phyloP scores from a whole-genome alignment of 2,888 invertebrate species.

The Chloroclystis v-ata region DNA sequence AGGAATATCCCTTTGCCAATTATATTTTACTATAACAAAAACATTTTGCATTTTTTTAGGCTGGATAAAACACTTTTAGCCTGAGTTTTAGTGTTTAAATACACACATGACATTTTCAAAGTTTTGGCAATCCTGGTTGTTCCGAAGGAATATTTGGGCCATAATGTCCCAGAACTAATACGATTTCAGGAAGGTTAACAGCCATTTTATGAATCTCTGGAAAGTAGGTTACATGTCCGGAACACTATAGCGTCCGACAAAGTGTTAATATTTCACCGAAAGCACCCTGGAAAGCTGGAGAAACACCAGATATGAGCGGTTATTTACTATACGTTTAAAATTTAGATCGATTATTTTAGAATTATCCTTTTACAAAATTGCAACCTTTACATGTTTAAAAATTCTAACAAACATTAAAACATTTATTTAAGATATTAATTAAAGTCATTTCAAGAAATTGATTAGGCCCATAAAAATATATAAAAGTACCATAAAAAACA shows the following conservation, averaged over 20 bases:
- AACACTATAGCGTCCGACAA: conserved; percentile 5
- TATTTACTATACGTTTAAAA: conserved; percentile 19
- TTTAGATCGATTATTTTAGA: neutral
- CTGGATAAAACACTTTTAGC: too few species aligned
- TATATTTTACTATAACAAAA: too few species aligned
- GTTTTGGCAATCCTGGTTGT: too few species aligned
- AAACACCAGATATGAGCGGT: conserved; percentile 5
- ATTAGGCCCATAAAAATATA: too few species aligned
- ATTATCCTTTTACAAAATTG: conserved; percentile 3
- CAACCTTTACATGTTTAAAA: neutral
- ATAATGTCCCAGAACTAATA: neutral
- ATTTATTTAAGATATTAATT: too few species aligned
- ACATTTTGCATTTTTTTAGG: too few species aligned
- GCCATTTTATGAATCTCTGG: conserved; percentile 1
- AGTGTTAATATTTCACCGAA: conserved; percentile 17
- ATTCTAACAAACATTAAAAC: too few species aligned
- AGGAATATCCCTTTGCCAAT: too few species aligned
- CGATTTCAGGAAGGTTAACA: neutral
- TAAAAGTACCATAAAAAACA: too few species aligned
- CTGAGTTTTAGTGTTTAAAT: too few species aligned
- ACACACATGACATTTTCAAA: too few species aligned
- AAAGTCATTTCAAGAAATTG: too few species aligned
- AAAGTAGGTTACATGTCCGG: conserved; percentile 14
- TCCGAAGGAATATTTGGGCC: neutral
- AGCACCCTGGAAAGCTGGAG: conserved; percentile 13